A percentile compares a stretch with the other conserved stretches of the same genome.
phyloP scores from a whole-genome alignment of 2,113 vertebrate genomes.

The Erythrocercus mccallii region DNA sequence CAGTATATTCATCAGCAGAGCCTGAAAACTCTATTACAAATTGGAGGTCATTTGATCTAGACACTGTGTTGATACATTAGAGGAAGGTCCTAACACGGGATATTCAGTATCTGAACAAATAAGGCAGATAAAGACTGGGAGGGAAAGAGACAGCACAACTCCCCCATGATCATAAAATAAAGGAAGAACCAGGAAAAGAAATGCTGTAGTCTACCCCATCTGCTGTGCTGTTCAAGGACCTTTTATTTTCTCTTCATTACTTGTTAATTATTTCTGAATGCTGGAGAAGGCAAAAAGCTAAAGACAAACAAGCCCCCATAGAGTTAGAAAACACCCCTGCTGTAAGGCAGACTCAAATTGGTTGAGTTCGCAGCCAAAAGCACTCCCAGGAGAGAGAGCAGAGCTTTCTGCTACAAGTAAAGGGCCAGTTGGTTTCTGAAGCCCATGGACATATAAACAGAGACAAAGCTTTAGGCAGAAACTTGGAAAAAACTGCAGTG shows the following conservation, averaged over 20 bases:
- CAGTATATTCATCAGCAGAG: not conserved
- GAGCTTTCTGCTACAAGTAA: not conserved
- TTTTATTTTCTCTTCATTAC: slow-evolving; percentile 33
- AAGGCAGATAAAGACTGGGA: not conserved
- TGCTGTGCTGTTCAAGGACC: not conserved
- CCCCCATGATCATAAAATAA: not conserved
- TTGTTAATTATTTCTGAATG: slow-evolving; percentile 47
- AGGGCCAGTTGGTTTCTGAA: not conserved
- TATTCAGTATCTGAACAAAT: not conserved
- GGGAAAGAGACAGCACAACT: not conserved
- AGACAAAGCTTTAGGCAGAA: not conserved
- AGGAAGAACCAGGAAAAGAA: not conserved
- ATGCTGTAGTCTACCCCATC: not conserved
- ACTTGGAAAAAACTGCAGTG: not conserved
- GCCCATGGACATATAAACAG: not conserved
- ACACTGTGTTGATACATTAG: not conserved
- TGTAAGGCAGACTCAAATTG: not conserved
- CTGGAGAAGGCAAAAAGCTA: slow-evolving; percentile 11
- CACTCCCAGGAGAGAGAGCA: not conserved
- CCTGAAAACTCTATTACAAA: not conserved
- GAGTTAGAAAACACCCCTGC: slow-evolving; percentile 14
- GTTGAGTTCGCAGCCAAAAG: slow-evolving; percentile 8
- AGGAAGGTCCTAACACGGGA: not conserved
- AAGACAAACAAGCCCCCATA: not conserved
- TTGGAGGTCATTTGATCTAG: not conserved